Conservation (phyloP, 2,888 invertebrate genomes). For the Orthonychiurus folsomi region DNA sequence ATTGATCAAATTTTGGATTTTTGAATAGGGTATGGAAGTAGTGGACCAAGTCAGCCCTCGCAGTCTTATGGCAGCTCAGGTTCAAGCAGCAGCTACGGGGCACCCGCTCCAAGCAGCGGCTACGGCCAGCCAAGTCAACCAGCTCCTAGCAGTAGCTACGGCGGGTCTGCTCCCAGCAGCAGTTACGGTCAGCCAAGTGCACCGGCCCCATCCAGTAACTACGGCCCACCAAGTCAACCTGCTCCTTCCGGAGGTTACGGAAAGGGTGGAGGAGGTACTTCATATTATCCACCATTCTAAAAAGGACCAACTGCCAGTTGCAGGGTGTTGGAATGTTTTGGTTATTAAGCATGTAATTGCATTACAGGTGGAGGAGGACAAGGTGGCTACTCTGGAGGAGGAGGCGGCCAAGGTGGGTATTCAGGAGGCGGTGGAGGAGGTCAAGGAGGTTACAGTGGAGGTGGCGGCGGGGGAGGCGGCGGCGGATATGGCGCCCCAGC, state of each 20-base stretch:
- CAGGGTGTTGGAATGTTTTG: no score
- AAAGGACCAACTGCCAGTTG: no score
- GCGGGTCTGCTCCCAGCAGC: no score
- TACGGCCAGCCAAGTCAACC: background rate
- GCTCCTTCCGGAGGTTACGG: no score
- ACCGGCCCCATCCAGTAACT: background rate
- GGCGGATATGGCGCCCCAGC: background rate
- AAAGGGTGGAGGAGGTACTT: no score
- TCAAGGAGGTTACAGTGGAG: background rate
- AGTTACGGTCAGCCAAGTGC: no score
- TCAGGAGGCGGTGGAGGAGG: background rate
- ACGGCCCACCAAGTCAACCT: background rate
- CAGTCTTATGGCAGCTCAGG: background rate
- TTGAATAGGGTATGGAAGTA: background rate
- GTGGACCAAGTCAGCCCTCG: background rate
- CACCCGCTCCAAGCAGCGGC: background rate
- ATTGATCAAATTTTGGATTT: background rate
- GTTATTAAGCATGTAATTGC: no score
- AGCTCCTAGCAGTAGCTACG: no score
- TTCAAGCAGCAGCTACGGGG: background rate
- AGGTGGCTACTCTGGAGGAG: conserved; percentile 10
- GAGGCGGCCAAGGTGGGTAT: conserved; percentile 5
- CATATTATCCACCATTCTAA: no score
- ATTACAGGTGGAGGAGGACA: conserved; percentile 7
- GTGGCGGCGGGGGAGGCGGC: conserved; percentile 9